Percentiles rank a stretch among this genome's conserved stretches.
phyloP scores from a whole-genome alignment of 1,140 invertebrate species.

The Zaprionus tsacasi region DNA sequence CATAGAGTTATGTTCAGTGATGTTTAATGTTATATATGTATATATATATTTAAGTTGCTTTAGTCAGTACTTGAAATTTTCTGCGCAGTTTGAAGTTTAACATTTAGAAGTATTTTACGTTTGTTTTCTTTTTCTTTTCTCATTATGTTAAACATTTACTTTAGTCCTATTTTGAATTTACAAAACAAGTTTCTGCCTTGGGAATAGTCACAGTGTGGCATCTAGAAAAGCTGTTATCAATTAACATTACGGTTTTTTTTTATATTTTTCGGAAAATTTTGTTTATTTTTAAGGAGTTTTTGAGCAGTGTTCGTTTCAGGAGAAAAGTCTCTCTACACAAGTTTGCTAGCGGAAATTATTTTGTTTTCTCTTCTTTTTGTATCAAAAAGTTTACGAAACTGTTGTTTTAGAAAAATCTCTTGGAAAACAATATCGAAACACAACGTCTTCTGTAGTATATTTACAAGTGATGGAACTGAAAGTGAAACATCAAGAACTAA shows the following conservation, averaged over 20 bases:
- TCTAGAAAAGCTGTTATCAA: conserved; percentile 64
- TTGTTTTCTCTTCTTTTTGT: conserved; percentile 13
- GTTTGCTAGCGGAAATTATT: conserved; percentile 23
- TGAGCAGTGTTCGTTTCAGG: conserved; percentile 51
- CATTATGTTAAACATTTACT: conserved; percentile 59
- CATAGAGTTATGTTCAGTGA: not conserved
- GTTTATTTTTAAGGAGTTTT: conserved; percentile 18
- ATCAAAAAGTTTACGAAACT: conserved; percentile 57
- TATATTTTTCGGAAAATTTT: conserved; percentile 15
- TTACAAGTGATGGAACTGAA: conserved; percentile 51
- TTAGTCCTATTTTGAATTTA: conserved; percentile 59
- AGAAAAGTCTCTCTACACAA: conserved; percentile 42
- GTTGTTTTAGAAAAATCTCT: conserved; percentile 13
- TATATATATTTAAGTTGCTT: conserved; percentile 38
- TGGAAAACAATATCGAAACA: conserved; percentile 24
- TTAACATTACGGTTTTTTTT: conserved; percentile 20
- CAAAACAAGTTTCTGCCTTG: conserved; percentile 59
- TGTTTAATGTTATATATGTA: conserved; percentile 28
- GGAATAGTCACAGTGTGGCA: conserved; percentile 64
- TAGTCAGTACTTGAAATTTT: conserved; percentile 76
- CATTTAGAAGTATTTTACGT: conserved; percentile 39
- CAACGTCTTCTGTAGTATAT: conserved; percentile 43
- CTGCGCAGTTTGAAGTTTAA: conserved; percentile 53
- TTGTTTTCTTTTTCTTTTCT: conserved; percentile 37
- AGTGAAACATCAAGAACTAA: conserved; percentile 15